Evolutionary conservation across 2,113 vertebrate species (phyloP).

Genomic region (Sciurus niger): DNA sequence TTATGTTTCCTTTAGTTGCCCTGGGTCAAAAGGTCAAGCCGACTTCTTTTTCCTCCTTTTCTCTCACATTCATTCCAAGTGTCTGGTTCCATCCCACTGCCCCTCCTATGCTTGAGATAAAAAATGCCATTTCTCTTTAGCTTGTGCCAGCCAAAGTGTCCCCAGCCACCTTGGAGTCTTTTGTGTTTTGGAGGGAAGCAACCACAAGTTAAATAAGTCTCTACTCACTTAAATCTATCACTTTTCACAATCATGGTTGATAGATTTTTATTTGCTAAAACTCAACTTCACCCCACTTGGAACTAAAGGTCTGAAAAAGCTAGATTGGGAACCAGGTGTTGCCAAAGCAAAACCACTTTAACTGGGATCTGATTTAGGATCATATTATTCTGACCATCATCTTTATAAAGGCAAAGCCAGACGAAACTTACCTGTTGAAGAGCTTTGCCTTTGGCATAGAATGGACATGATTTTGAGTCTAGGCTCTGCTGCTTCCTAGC

Average conservation of each 20-base stretch:
- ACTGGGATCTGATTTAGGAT: not conserved
- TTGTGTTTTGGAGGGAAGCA: not conserved
- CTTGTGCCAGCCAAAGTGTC: not conserved
- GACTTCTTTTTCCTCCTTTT: not conserved
- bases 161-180: not conserved
- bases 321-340: not conserved
- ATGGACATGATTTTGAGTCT: not conserved
- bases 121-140: not conserved
- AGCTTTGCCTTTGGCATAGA: not conserved
- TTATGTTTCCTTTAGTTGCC: not conserved
- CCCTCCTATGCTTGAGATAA: not conserved
- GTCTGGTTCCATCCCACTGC: not conserved
- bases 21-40: not conserved
- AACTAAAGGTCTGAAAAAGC: not conserved
- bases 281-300: not conserved
- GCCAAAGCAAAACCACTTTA: not conserved
- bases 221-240: not conserved
- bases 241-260: not conserved
- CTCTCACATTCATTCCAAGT: not conserved
- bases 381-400: not conserved
- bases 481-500: not conserved
- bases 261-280: not conserved
- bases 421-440: not conserved
- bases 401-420: not conserved
- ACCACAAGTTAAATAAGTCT: not conserved